Evolutionary conservation across 2,113 vertebrate species (phyloP), one percentile per base, ranked within the genome.

Genomic region (Spermophilus dauricus): DNA sequence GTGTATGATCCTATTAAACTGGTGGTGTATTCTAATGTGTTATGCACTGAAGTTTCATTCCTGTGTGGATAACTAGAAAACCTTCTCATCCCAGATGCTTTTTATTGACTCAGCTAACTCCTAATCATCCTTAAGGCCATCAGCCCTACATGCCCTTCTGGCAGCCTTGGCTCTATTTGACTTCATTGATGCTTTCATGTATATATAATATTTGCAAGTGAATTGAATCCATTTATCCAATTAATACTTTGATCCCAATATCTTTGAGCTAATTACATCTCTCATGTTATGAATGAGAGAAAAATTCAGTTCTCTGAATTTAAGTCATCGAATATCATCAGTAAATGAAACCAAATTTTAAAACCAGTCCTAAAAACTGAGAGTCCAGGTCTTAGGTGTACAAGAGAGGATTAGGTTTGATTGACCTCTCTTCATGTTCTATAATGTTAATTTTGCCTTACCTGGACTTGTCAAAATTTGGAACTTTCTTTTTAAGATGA

Each of bases 21-120:
- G 77, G 37, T 83, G 39, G 2, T 45, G 18, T 53, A 61, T 89
- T 2, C 3, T 53, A 75, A 67, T 51, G 26, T 6, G 30, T 61
- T 42, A 1, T 65, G 45, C 4, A 28, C 20, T 82, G n/a, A 5
- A n/a, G 42, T 72, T 75, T 61, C 0, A n/a, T 39, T 75, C 13
- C n/a, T 67, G 48, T 42, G 8, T 12, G 37, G 18, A 28, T 45
- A 4, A 18, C 26, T 70, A n/a, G 11, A 85, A 82, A 48, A 1
- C 0, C 32, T 76, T 42, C 3, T 39, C 8, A 9, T 73, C 5
- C 10, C 4, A 3, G 1, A 72, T 5, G 1, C 3, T 58, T 65
- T 93, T 37, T 77, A 51, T 26, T 82, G 34, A 77, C 28, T 14
- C 58, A 12, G 34, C 1, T 45, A 69, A 51, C 9, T 32, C 8